Conservation (phyloP, 1,140 invertebrate species). For the Hypothenemus hampei region DNA sequence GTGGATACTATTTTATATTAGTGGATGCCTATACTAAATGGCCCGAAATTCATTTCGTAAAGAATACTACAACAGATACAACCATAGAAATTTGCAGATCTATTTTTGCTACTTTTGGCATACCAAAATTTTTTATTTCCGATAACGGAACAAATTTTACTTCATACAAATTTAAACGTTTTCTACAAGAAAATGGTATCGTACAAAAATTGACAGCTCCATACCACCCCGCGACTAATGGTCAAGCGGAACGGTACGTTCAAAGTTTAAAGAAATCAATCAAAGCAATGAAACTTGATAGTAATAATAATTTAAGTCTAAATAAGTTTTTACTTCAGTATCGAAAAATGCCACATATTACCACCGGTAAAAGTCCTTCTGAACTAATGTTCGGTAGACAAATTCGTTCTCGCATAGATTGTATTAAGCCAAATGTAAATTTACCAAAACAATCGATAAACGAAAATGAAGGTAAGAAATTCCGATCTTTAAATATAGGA, state of each 20-base stretch:
- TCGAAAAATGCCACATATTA: slow-evolving; percentile 21
- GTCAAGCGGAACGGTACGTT: slow-evolving; percentile 10
- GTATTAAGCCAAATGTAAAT: slow-evolving; percentile 11
- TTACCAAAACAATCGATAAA: slow-evolving; percentile 2
- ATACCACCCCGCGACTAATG: slow-evolving; percentile 15
- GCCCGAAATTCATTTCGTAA: slow-evolving; percentile 33
- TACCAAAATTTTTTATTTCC: slow-evolving; percentile 16
- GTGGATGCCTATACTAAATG: slow-evolving; percentile 39
- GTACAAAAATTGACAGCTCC: slow-evolving; percentile 2
- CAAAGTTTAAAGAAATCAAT: slow-evolving; percentile 15
- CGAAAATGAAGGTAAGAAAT: not conserved
- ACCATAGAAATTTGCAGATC: slow-evolving; percentile 21
- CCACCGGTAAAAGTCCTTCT: slow-evolving; percentile 17
- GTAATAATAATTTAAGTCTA: slow-evolving; percentile 3
- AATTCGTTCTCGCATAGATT: slow-evolving; percentile 16
- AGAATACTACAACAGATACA: slow-evolving; percentile 19
- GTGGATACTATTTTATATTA: slow-evolving; percentile 32
- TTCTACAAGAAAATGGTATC: slow-evolving; percentile 12
- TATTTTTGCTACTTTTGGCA: slow-evolving; percentile 24
- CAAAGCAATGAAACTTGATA: not conserved
- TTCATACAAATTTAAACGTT: slow-evolving; percentile 27
- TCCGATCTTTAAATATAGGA: slow-evolving; percentile 1
- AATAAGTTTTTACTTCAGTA: slow-evolving; percentile 19
- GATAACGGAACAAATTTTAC: slow-evolving; percentile 26
- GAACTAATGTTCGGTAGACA: slow-evolving; percentile 15